Evolutionary conservation across 2,888 invertebrate genomes (phyloP).

Genomic region (Bellardia bayeri): DNA sequence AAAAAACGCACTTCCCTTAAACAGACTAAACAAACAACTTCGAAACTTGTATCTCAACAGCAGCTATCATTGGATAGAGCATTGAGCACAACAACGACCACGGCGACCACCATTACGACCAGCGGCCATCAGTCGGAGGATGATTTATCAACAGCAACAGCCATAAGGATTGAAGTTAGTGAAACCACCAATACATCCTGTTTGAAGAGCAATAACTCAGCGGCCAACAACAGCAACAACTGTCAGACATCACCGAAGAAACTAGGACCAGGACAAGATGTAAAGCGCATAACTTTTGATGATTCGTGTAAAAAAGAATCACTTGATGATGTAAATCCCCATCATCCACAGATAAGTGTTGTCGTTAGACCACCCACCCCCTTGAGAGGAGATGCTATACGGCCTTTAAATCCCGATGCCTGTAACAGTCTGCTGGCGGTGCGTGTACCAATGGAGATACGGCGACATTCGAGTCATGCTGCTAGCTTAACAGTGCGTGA

Average conservation of each 20-base stretch:
- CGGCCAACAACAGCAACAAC: slow-evolving; percentile 8
- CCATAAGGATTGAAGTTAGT: slow-evolving; percentile 80
- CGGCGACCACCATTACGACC: slow-evolving; percentile 66
- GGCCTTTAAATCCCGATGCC: slow-evolving; percentile 84
- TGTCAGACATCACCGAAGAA: slow-evolving; percentile 78
- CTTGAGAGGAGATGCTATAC: slow-evolving; percentile 86
- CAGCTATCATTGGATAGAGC: slow-evolving; percentile 78
- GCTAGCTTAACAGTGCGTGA: slow-evolving; percentile 85
- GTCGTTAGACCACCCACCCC: slow-evolving; percentile 91
- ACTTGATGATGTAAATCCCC: slow-evolving; percentile 84
- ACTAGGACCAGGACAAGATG: slow-evolving; percentile 82
- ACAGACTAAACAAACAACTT: slow-evolving; percentile 78
- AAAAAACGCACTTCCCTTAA: slow-evolving; percentile 82
- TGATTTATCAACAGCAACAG: slow-evolving; percentile 79
- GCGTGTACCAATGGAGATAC: slow-evolving; percentile 82
- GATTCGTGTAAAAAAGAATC: slow-evolving; percentile 85
- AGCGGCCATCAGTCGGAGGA: slow-evolving; percentile 76
- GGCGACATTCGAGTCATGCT: slow-evolving; percentile 84
- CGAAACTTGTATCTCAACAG: slow-evolving; percentile 82
- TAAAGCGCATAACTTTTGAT: slow-evolving; percentile 85
- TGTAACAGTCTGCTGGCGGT: slow-evolving; percentile 78
- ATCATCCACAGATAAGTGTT: slow-evolving; percentile 88
- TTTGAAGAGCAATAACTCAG: slow-evolving; percentile 63
- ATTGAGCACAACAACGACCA: slow-evolving; percentile 74
- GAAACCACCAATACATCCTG: slow-evolving; percentile 74